A percentile compares a stretch with the other conserved stretches of the same genome.
These are phyloP conservation scores for Sardinella longiceps DNA, from an alignment of 2,797 vertebrate species.

Conservation along the genomic window DNA sequence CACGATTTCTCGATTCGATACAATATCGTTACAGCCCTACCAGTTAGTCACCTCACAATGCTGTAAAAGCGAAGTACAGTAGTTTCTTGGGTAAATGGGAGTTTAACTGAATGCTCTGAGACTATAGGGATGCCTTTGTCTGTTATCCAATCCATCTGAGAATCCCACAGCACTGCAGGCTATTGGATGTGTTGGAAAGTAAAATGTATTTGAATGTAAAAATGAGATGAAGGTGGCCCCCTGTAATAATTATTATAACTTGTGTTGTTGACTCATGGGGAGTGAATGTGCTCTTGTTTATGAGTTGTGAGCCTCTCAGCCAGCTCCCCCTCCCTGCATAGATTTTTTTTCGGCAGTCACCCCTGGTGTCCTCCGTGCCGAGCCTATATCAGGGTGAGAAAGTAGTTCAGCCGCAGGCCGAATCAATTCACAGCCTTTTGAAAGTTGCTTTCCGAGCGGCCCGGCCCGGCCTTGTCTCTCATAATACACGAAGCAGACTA, in stretches of 20 bases:
- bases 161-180: not conserved
- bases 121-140: not conserved
- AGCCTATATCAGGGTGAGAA: slow-evolving; percentile 64
- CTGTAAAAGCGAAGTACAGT: not conserved
- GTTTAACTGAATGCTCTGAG: not conserved
- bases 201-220: not conserved
- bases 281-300: not conserved
- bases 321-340: slow-evolving; percentile 54
- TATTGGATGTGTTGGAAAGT: not conserved
- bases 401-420: slow-evolving; percentile 71
- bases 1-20: too few relatives aligned
- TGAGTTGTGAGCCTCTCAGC: slow-evolving; percentile 34
- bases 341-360: slow-evolving; percentile 66
- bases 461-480: slow-evolving; percentile 52
- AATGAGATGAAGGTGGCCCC: not conserved
- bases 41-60: not conserved
- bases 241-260: slow-evolving; percentile 38
- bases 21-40: too few relatives aligned
- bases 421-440: slow-evolving; percentile 73
- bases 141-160: not conserved
- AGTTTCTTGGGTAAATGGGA: not conserved
- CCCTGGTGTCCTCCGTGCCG: slow-evolving; percentile 61
- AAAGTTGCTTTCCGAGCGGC: slow-evolving; percentile 66
- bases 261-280: slow-evolving; percentile 38
- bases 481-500: slow-evolving; percentile 57